Evolutionary conservation across 2,113 vertebrate species (phyloP), one percentile per base, ranked within the genome.

Genomic region (Panurus biarmicus): DNA sequence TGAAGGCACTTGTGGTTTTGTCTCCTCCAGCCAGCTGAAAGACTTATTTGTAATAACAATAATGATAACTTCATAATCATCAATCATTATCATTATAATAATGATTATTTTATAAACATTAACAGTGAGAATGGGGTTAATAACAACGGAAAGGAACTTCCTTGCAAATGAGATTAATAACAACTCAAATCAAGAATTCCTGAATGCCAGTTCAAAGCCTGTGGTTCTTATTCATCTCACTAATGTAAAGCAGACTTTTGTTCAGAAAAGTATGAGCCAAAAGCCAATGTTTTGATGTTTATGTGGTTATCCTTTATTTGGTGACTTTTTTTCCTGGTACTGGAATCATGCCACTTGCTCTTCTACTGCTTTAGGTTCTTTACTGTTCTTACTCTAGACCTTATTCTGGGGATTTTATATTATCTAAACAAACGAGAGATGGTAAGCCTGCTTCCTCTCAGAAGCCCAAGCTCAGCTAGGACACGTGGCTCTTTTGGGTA

Each of bases 171-270:
- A 76, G 25, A 65, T 61, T 60, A 85, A 69, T 40, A 95, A 33
- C 9, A 40, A 40, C 21, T 82, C 26, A 35, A 53, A 82, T n/a
- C 7, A 71, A 71, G 78, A 69, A 70, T 57, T 87, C 29, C 51
- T 40, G 17, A 20, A n/a, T 64, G 64, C 25, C 31, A 40, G 51
- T 36, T 81, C 72, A 94, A 78, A 87, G 73, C 4, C 47, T 31
- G n/a, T 48, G 36, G 44, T 28, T 94, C 66, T 35, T 72, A 72
- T 21, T 85, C 10, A 48, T 72, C 29, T 14, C 1, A 21, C 26
- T 90, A 84, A 86, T n/a, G 44, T 71, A 72, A 89, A 96, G 53
- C 48, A 84, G 89, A 47, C 51, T 60, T 85, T 50, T 67, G 12
- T 56, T 87, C 57, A 83, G 67, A 64, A 35, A 91, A 66, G n/a